Evolutionary conservation across 2,888 invertebrate species (phyloP).

Genomic region (Caenorhabditis japonica): DNA sequence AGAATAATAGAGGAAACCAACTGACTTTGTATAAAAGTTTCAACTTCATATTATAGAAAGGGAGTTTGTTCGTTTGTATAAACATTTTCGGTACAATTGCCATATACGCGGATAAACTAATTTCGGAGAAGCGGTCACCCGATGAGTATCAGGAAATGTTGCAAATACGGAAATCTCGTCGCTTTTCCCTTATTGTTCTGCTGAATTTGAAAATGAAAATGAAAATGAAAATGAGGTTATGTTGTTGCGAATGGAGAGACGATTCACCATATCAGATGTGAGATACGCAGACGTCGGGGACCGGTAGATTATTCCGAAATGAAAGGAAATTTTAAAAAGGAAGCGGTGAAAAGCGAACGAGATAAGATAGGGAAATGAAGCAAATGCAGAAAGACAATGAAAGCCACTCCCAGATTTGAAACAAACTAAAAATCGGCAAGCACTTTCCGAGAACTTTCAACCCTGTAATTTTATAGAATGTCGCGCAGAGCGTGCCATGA

Average conservation of each 20-base stretch:
- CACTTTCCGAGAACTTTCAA: not conserved
- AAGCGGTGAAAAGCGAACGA: not conserved
- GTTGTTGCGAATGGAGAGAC: slow-evolving; percentile 15
- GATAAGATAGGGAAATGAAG: slow-evolving; percentile 12
- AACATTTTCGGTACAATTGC: no score
- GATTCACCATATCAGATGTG: not conserved
- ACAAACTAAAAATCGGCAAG: no score
- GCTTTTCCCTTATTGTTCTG: slow-evolving; percentile 16
- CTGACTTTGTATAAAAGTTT: no score
- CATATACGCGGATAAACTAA: no score
- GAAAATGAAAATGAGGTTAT: slow-evolving; percentile 33
- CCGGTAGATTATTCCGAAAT: slow-evolving; percentile 17
- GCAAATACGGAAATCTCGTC: slow-evolving; percentile 30
- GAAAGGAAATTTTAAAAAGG: not conserved
- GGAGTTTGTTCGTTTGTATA: no score
- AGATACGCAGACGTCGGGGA: slow-evolving; percentile 9
- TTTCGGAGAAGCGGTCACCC: no score
- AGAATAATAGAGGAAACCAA: no score
- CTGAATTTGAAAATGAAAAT: slow-evolving; percentile 36
- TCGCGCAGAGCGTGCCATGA: no score
- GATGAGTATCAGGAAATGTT: slow-evolving; percentile 38
- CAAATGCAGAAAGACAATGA: no score
- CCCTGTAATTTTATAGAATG: no score
- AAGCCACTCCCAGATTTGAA: not conserved
- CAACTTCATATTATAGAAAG: no score